These are phyloP conservation scores for Poecilia latipinna DNA, from an alignment of 2,113 vertebrate genomes.

Conservation along the genomic window DNA sequence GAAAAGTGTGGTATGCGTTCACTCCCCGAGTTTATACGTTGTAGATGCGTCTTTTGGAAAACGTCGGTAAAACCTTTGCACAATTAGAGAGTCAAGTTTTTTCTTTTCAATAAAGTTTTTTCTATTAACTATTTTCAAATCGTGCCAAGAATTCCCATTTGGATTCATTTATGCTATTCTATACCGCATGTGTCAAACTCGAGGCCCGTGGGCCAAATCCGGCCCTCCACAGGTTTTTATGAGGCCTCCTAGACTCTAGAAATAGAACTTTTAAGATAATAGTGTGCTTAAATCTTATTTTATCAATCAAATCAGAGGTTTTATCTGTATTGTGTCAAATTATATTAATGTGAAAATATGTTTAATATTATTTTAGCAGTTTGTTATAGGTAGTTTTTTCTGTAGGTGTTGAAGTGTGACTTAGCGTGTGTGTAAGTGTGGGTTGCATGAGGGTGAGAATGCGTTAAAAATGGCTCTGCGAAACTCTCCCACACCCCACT, in stretches of 20 bases:
- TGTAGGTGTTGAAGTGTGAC: conserved; percentile 25
- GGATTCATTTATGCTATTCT: neutral
- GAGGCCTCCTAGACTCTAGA: too few relatives aligned
- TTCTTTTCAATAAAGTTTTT: neutral
- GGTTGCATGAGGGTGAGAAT: conserved; percentile 50
- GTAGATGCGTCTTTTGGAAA: neutral
- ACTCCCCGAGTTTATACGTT: neutral
- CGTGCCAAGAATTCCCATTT: neutral
- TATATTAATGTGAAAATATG: too few relatives aligned
- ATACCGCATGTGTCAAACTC: neutral
- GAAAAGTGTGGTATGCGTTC: neutral
- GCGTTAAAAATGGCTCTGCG: conserved; percentile 36
- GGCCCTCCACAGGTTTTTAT: too few relatives aligned
- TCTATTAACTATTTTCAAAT: neutral
- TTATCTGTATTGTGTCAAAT: too few relatives aligned
- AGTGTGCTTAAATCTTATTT: too few relatives aligned
- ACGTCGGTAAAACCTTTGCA: neutral
- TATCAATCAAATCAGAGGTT: too few relatives aligned
- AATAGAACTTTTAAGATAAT: too few relatives aligned
- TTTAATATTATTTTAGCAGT: too few relatives aligned
- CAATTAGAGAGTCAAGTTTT: neutral
- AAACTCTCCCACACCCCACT: conserved; percentile 57
- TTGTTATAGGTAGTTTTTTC: neutral
- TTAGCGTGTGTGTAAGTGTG: conserved; percentile 30
- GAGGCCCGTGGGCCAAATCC: too few relatives aligned